Base-by-base conservation (phyloP, 2,113 vertebrate species). In the Cheirogaleus medius region DNA sequence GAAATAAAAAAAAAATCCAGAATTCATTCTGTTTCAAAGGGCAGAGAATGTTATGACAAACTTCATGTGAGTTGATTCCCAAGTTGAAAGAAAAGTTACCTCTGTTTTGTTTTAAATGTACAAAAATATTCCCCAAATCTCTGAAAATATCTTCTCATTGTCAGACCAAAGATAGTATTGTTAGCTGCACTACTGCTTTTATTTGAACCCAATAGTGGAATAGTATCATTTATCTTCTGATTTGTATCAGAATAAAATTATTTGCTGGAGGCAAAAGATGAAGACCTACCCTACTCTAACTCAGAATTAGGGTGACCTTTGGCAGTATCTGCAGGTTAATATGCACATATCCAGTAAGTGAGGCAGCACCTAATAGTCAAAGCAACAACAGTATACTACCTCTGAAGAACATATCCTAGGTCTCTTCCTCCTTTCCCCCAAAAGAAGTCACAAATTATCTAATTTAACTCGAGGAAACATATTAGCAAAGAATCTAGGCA, bases 241-340 rank as follows among this genome's bases (percentile, higher is more conserved):
- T 74, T 86, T 97, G 47, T n/a, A 91, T 80, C 68, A 71, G 63
- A 37, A 77, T 87, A 69, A 74, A 93, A 91, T 66, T 85, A 91
- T 64, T 94, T 73, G 21, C 74, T 88, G 32, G 37, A 94, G n/a
- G 69, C 71, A 95, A 87, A 52, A 49, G 11, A 82, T 54, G 47
- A 93, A 94, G 63, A 68, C 27, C 37, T 29, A 34, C 4, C 20
- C 60, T 29, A 34, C 4, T 17, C 60, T 78, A 25, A 25, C 82
- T 81, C 76, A 94, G 68, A 94, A 78, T 49, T 12, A 54, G 0
- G 5, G 27, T 54, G 49, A 39, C 21, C 12, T 80, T 9, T 37
- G 17, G 44, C 74, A 63, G 68, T 11, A 32, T 29, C 37, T 25
- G 47, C 3, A n/a, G 71, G 52, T 9, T 44, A 68, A 44, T n/a